phyloP scores from a whole-genome alignment of 2,797 vertebrate genomes.

The Sarcophilus harrisii region DNA sequence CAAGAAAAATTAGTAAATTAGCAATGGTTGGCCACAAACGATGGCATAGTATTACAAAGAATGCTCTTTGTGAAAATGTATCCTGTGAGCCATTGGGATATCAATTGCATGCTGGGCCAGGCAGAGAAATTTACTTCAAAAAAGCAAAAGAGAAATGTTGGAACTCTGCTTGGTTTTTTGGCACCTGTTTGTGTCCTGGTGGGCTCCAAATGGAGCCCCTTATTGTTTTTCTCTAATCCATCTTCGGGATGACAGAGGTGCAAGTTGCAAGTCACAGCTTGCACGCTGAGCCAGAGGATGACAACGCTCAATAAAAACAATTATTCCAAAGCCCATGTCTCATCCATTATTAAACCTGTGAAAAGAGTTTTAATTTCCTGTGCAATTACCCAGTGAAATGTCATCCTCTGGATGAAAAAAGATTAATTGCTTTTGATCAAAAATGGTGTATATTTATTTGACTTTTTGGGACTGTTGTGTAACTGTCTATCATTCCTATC shows the following conservation, averaged over 20 bases:
- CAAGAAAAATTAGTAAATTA: neutral
- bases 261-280: constrained; percentile 79
- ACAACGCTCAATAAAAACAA: constrained; percentile 87
- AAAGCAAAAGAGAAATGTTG: constrained; percentile 46
- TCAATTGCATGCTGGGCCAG: neutral
- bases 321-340: constrained; percentile 85
- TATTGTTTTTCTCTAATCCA: constrained; percentile 77
- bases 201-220: constrained; percentile 69
- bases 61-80: neutral
- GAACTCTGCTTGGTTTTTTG: constrained; percentile 66
- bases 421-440: constrained; percentile 81
- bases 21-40: neutral
- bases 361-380: constrained; percentile 89
- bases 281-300: constrained; percentile 74
- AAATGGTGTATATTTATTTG: constrained; percentile 79
- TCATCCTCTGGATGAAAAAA: constrained; percentile 76
- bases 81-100: neutral
- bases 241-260: constrained; percentile 76
- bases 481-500: constrained; percentile 78
- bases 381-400: constrained; percentile 85
- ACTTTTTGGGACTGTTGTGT: constrained; percentile 74
- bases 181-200: constrained; percentile 73
- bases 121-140: constrained; percentile 41
- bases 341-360: constrained; percentile 88
- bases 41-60: neutral